phyloP scores from a whole-genome alignment of 2,797 vertebrate genomes.

The Spatula clypeata region DNA sequence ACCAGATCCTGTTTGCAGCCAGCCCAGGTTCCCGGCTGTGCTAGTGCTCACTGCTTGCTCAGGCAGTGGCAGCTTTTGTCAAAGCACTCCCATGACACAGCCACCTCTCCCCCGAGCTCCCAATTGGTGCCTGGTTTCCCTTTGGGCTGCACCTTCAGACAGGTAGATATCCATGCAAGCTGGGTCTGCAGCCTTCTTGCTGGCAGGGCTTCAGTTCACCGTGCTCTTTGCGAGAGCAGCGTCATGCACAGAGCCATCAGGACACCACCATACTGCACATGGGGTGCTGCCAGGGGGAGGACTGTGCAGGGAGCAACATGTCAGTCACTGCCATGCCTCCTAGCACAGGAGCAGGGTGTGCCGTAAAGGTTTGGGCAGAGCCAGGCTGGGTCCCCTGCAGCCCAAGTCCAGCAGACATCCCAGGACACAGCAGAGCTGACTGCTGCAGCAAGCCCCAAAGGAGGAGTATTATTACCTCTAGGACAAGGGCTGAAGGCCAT shows the following conservation, averaged over 20 bases:
- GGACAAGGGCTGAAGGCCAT: not conserved
- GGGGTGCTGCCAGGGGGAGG: not conserved
- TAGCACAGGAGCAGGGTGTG: not conserved
- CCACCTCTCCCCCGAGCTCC: fast-evolving
- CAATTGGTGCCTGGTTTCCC: not conserved
- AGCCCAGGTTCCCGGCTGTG: not conserved
- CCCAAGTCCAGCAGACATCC: not conserved
- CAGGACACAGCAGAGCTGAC: not conserved
- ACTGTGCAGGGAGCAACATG: not conserved
- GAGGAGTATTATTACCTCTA: not conserved
- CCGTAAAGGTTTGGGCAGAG: not conserved
- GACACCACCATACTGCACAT: not conserved
- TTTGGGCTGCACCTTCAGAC: not conserved
- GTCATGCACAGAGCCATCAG: not conserved
- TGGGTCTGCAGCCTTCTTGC: not conserved
- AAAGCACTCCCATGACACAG: not conserved
- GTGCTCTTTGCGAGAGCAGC: not conserved
- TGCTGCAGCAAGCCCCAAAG: not conserved
- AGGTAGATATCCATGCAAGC: fast-evolving
- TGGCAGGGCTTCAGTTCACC: not conserved
- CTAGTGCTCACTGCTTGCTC: fast-evolving
- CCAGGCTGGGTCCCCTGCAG: not conserved
- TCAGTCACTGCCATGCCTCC: not conserved
- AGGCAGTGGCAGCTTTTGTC: not conserved
- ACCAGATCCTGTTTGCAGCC: not conserved